Conservation (phyloP, 2,888 invertebrate species). For the Geotrupes spiniger region DNA sequence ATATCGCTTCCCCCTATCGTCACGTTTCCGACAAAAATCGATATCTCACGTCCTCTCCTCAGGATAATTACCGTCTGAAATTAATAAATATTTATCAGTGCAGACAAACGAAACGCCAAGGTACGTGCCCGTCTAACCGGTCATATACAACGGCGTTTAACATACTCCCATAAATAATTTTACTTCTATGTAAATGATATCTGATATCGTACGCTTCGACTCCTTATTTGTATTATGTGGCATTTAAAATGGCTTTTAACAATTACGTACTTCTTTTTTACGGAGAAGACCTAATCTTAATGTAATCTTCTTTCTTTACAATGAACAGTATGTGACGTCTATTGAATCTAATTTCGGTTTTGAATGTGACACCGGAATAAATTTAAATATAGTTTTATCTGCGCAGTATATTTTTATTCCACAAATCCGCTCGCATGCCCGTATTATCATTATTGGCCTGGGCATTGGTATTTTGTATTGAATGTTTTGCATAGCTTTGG, state of each 20-base stretch:
- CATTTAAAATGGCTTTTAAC: slow-evolving; percentile 26
- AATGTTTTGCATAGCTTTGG: too few relatives aligned
- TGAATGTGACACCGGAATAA: slow-evolving; percentile 17
- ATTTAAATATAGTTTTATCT: slow-evolving; percentile 11
- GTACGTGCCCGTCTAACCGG: too few relatives aligned
- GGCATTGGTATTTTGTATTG: too few relatives aligned
- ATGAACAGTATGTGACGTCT: slow-evolving; percentile 19
- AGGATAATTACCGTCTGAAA: too few relatives aligned
- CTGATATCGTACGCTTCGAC: slow-evolving; percentile 25
- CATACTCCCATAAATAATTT: slow-evolving; percentile 27
- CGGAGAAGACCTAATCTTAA: slow-evolving; percentile 17
- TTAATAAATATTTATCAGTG: too few relatives aligned
- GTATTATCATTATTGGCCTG: too few relatives aligned
- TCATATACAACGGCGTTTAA: too few relatives aligned
- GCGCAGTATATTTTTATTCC: slow-evolving; percentile 12
- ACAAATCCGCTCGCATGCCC: slow-evolving; percentile 11
- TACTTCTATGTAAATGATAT: slow-evolving; percentile 31
- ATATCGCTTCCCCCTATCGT: slow-evolving; percentile 14
- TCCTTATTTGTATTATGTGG: slow-evolving; percentile 28
- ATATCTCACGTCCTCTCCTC: too few relatives aligned
- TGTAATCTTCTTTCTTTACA: slow-evolving; percentile 22
- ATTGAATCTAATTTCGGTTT: slow-evolving; percentile 22
- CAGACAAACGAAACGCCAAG: too few relatives aligned
- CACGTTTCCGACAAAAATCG: too few relatives aligned
- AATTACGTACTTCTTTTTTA: slow-evolving; percentile 24